A percentile compares a stretch with the other conserved stretches of the same genome.
Conservation (phyloP, 2,113 vertebrate genomes). For the Pedetes capensis region DNA sequence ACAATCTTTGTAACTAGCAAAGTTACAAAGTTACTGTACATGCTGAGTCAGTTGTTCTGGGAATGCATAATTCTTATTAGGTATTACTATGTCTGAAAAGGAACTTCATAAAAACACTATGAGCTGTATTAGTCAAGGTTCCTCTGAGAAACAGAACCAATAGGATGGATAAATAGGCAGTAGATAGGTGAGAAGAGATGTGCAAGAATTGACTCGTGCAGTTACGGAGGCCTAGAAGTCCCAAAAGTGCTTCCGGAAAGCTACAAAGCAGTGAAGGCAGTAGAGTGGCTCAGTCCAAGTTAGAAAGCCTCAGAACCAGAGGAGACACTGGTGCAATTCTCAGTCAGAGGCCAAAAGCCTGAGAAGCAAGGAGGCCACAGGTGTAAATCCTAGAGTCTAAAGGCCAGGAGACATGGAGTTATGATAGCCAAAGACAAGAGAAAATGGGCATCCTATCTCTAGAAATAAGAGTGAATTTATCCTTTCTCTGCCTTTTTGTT, state of each 20-base stretch:
- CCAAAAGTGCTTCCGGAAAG: background rate
- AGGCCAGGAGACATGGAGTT: background rate
- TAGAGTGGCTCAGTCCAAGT: background rate
- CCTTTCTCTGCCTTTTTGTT: background rate
- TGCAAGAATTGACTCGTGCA: background rate
- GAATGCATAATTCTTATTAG: background rate
- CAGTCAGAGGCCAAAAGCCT: background rate
- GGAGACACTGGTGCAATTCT: background rate
- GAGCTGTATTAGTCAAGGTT: background rate
- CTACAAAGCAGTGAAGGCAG: background rate
- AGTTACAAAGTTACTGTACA: background rate
- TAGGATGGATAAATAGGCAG: background rate
- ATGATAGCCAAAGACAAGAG: background rate
- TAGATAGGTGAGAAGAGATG: background rate
- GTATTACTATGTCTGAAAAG: background rate
- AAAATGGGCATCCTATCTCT: background rate
- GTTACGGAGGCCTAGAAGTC: background rate
- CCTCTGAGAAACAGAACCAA: background rate
- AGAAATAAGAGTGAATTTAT: background rate
- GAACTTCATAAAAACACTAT: slow-evolving; percentile 19
- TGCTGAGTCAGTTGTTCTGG: background rate
- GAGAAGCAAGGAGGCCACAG: background rate
- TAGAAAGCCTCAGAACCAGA: background rate
- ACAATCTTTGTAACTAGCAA: background rate
- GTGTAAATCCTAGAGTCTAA: background rate